Percentiles rank a stretch among this genome's conserved stretches.
These are phyloP conservation scores for Serinus canaria DNA, from an alignment of 2,113 vertebrate genomes.

Conservation along the genomic window DNA sequence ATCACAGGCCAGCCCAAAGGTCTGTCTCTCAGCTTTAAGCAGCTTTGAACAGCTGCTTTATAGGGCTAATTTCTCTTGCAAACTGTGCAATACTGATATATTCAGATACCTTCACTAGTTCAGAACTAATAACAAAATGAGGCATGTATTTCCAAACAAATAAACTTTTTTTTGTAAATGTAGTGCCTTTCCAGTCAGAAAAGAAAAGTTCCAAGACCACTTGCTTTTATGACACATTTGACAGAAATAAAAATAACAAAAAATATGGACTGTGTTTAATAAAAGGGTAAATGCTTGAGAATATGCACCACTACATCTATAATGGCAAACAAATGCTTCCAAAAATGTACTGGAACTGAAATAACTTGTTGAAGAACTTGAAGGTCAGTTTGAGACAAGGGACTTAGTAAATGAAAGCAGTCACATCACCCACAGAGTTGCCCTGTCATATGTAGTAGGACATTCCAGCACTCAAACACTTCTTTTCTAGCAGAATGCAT, in stretches of 20 bases:
- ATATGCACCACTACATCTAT: neutral
- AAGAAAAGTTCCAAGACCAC: neutral
- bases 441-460: neutral
- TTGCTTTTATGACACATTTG: neutral
- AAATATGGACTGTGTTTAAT: neutral
- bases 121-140: neutral
- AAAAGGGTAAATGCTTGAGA: neutral
- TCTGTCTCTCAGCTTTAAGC: neutral
- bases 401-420: neutral
- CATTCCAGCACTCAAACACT: neutral
- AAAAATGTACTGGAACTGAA: neutral
- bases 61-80: neutral
- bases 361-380: neutral
- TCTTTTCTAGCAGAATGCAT: neutral
- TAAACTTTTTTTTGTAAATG: neutral
- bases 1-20: neutral
- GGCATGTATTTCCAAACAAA: neutral
- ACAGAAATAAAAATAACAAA: neutral
- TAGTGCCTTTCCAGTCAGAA: neutral
- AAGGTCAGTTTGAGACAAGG: neutral
- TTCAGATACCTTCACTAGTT: neutral
- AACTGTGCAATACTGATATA: neutral
- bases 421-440: neutral
- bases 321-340: neutral
- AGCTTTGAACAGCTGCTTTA: neutral